Base-by-base conservation (phyloP, 2,113 vertebrate genomes). In the Haemorhous mexicanus region DNA sequence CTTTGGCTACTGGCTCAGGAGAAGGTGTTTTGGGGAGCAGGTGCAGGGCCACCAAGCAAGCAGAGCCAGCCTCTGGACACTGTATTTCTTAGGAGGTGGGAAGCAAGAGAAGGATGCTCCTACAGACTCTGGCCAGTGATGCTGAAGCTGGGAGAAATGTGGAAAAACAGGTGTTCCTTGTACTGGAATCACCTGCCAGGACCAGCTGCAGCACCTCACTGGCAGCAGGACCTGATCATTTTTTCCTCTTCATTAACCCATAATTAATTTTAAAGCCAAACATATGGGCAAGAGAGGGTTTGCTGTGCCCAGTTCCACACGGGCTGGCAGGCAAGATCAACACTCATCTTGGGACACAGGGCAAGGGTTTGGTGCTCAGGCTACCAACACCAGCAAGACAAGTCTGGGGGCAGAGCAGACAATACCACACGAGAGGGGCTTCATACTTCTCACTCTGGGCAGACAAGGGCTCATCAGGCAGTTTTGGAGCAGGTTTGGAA, bases 361-460 rank as follows among this genome's bases (percentile, higher is more conserved):
- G 56, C 32, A 76, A 63, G 26, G 56, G 18, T 23, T 16, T 76
- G 47, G 35, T 63, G 72, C 56, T 85, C 32, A 9, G 10, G 20
- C 43, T 52, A 44, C 41, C 3, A 3, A 20, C 0, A 20, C 32
- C 73, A 93, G 94, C 49, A 85, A 64, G 47, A 33, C 72, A 92
- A 63, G 28, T 30, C 2, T 10, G 44, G 35, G 52, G 13, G 22
- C 56, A 70, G 47, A 18, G 59, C 74, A 95, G 70, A 56, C 63
- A 52, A 70, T 23, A 88, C 16, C 84, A 35, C 24, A 52, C 6
- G 35, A 75, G 79, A 90, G 13, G 15, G 68, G 84, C 80, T 96
- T 85, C 97, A 50, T 98, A 98, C 98, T 98, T 98, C 84, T 85
- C 59, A 77, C 50, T 96, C 77, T 41, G 70, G 6, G 73, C 26